Percentiles rank a stretch among this genome's conserved stretches.
Conservation (phyloP, 2,113 vertebrate genomes). For the Progne subis region DNA sequence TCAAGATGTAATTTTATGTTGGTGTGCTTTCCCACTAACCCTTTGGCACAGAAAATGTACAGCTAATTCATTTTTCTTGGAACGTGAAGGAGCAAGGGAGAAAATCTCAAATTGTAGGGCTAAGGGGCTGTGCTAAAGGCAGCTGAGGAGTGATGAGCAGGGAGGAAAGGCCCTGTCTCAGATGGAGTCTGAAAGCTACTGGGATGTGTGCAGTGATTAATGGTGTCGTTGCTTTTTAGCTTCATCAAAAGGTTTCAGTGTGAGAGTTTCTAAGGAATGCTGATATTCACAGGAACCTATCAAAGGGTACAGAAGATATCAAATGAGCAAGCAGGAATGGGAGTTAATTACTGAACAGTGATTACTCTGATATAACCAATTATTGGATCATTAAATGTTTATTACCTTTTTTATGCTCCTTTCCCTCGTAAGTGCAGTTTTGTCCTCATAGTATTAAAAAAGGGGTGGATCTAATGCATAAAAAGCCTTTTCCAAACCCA, state of each 20-base stretch:
- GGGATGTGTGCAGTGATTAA: slow-evolving; percentile 44
- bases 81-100: background rate
- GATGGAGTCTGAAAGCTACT: slow-evolving; percentile 20
- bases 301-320: slow-evolving; percentile 71
- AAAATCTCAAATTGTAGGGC: background rate
- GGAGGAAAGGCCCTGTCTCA: background rate
- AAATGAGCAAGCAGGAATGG: slow-evolving; percentile 70
- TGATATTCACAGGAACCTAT: slow-evolving; percentile 72
- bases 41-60: background rate
- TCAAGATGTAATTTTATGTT: slow-evolving; percentile 31
- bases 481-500: slow-evolving; percentile 45
- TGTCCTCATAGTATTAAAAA: slow-evolving; percentile 73
- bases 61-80: background rate
- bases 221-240: slow-evolving; percentile 48
- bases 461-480: slow-evolving; percentile 20
- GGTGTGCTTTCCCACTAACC: slow-evolving; percentile 23
- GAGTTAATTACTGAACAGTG: slow-evolving; percentile 83
- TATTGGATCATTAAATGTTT: slow-evolving; percentile 86
- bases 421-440: slow-evolving; percentile 73
- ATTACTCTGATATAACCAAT: slow-evolving; percentile 84
- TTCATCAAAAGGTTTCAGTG: slow-evolving; percentile 67
- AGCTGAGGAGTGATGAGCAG: background rate
- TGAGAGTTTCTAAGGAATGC: slow-evolving; percentile 68
- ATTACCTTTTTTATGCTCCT: slow-evolving; percentile 79
- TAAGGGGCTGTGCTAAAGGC: background rate